Evolutionary conservation across 2,888 invertebrate species (phyloP), one percentile per base, ranked within the genome.

Genomic region (Drosophila pegasa): DNA sequence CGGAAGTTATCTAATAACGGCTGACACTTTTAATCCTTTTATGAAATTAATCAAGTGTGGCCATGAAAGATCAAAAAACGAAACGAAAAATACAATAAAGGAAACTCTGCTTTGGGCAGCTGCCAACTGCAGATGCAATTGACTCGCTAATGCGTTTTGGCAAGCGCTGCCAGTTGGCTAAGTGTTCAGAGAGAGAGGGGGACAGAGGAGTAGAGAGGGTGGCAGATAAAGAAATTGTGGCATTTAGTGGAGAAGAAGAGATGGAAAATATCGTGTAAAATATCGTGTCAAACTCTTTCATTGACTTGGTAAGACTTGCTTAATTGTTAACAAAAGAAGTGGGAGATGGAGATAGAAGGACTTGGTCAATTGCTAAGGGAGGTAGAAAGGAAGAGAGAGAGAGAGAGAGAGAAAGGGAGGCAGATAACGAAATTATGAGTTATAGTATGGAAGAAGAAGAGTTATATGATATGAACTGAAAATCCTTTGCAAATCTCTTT

Each of bases 21-120:
- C 72, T 52, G 75, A 71, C 75, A 68, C 69, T 78, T 43, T 58
- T 86, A 86, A 86, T 86, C 86, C 87, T 86, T 86, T 88, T 89
- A 89, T 64, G 71, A 68, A 82, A 88, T 88, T 86, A 89, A 86
- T 87, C 85, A 86, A 86, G 87, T 84, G 85, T 88, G 79, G 72
- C 86, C 75, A 79, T 83, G 80, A 85, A 73, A 67, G 57, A 76
- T 57, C 35, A 48, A 16, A 48, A 68, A 54, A 22, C n/a, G n/a
- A n/a, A n/a, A n/a, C n/a, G 14, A 25, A n/a, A 10, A 25, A 45
- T 16, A 43, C 43, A 9, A 43, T 43, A 16, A 45, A 10, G 16
- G 43, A 45, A 27, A 35, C 54, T 37, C 50, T 37, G 40, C 64
- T 40, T 8, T 33, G 54, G 14, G 52, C 76, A 78, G 76, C 76